A percentile compares a stretch with the other conserved stretches of the same genome.
These are phyloP conservation scores for Scytalopus superciliaris DNA, from an alignment of 2,113 vertebrate genomes.

Conservation along the genomic window DNA sequence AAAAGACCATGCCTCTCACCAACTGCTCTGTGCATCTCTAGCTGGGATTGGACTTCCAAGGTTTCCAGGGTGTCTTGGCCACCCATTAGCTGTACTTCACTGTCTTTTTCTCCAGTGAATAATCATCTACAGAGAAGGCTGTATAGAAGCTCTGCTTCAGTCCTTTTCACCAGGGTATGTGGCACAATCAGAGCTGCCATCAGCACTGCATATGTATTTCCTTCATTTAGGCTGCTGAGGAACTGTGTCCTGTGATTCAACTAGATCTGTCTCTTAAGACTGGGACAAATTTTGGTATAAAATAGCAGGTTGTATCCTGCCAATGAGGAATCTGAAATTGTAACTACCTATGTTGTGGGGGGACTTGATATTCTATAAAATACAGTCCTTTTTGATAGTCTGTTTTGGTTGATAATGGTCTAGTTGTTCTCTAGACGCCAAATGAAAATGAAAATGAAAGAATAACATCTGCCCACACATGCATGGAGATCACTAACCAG, in stretches of 20 bases:
- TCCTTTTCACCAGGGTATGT: not conserved
- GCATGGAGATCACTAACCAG: not conserved
- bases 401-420: not conserved
- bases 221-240: not conserved
- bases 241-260: not conserved
- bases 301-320: accelerated
- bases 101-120: not conserved
- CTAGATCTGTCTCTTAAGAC: not conserved
- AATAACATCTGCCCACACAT: not conserved
- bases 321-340: not conserved
- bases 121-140: not conserved
- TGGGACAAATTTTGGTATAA: not conserved
- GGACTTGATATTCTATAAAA: not conserved
- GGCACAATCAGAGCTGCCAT: not conserved
- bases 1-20: not conserved
- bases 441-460: not conserved
- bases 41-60: not conserved
- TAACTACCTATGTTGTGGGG: accelerated
- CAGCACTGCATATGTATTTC: not conserved
- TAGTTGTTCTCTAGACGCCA: not conserved
- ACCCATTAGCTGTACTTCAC: not conserved
- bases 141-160: not conserved
- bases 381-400: not conserved
- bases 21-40: not conserved
- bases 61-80: too few species aligned